Percentiles rank a stretch among this genome's conserved stretches.
Conservation (phyloP, 2,888 invertebrate genomes). For the Alcis repandata region DNA sequence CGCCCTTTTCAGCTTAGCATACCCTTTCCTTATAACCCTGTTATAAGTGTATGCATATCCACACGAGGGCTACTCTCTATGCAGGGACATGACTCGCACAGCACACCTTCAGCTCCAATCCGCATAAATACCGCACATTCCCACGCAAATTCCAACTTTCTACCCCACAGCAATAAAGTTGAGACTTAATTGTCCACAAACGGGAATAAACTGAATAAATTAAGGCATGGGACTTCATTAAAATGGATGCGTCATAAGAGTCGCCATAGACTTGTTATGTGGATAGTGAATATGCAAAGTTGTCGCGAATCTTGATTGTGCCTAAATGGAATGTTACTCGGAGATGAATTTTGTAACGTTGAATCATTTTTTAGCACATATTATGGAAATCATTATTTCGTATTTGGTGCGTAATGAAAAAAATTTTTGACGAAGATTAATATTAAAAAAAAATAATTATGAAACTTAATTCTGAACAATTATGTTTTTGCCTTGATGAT, state of each 20-base stretch:
- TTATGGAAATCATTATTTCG: too few relatives aligned
- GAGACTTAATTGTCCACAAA: constrained; percentile 10
- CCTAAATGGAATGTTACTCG: constrained; percentile 15
- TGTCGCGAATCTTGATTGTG: constrained; percentile 6
- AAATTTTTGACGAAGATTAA: too few relatives aligned
- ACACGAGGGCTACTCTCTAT: constrained; percentile 14
- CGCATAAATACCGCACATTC: constrained; percentile 1
- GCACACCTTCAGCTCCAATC: constrained; percentile 12
- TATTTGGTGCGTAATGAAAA: too few relatives aligned
- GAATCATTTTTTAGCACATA: too few relatives aligned
- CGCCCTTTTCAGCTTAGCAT: too few relatives aligned
- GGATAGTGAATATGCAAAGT: constrained; percentile 19
- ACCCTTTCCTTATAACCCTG: too few relatives aligned
- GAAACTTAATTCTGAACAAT: too few relatives aligned
- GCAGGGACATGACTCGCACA: constrained; percentile 19
- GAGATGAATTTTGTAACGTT: constrained; percentile 6
- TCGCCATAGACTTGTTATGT: constrained; percentile 19
- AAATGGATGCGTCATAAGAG: constrained; percentile 36
- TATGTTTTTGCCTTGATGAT: too few relatives aligned
- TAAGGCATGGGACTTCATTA: constrained; percentile 29
- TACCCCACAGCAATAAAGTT: not conserved
- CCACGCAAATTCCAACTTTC: constrained; percentile 15
- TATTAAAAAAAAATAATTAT: too few relatives aligned
- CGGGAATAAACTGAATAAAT: constrained; percentile 31
- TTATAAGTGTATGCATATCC: too few relatives aligned